These are phyloP conservation scores for Vimba vimba DNA, from an alignment of 2,113 vertebrate species.

Conservation along the genomic window DNA sequence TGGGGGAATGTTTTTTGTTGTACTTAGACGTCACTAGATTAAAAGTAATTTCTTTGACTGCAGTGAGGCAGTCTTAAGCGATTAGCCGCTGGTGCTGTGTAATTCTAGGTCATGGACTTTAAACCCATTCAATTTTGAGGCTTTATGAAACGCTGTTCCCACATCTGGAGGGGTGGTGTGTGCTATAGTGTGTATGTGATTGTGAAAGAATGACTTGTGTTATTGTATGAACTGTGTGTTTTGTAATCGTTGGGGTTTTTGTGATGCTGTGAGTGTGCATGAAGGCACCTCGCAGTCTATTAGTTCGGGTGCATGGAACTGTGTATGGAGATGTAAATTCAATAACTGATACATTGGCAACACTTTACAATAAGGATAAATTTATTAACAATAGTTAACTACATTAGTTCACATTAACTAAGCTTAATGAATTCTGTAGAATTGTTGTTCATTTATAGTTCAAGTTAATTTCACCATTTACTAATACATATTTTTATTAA, in stretches of 20 bases:
- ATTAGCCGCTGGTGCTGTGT: constrained; percentile 22
- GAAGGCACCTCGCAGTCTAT: neutral
- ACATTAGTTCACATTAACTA: no score
- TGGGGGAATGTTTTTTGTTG: neutral
- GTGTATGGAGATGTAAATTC: neutral
- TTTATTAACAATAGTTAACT: no score
- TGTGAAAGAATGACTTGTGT: neutral
- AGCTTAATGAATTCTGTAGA: no score
- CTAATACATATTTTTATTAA: no score
- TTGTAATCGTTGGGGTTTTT: neutral
- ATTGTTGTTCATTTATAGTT: no score
- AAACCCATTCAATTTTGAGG: constrained; percentile 1
- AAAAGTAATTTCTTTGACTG: constrained; percentile 6
- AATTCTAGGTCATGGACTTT: constrained; percentile 39
- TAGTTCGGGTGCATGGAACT: neutral
- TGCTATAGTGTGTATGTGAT: neutral
- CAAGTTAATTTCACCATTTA: no score
- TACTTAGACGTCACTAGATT: neutral
- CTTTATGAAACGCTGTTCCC: neutral
- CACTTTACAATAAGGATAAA: no score
- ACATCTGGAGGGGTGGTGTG: neutral
- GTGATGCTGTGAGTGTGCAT: neutral
- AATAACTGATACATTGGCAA: neutral
- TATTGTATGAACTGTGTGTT: neutral
- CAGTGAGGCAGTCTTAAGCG: constrained; percentile 24